A percentile compares a stretch with the other conserved stretches of the same genome.
phyloP scores from a whole-genome alignment of 2,888 invertebrate genomes.

The Mythimna impura region DNA sequence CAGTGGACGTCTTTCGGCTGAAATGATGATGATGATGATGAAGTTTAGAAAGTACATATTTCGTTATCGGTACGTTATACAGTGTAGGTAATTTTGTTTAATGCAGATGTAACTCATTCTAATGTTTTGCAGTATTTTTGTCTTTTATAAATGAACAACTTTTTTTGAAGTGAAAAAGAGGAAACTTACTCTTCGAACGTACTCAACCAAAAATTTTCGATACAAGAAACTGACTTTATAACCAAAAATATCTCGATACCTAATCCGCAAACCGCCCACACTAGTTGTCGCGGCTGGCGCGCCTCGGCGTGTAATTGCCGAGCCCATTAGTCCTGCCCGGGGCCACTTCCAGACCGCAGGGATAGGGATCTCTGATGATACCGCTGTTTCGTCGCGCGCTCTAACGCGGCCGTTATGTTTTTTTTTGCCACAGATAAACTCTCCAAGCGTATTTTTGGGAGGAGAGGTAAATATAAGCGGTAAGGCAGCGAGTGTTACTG shows the following conservation, averaged over 20 bases:
- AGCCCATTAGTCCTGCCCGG: conserved; percentile 78
- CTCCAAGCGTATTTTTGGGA: conserved; percentile 36
- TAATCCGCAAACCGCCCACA: conserved; percentile 19
- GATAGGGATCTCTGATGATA: conserved; percentile 75
- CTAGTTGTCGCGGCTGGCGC: conserved; percentile 55
- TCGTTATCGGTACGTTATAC: too few relatives aligned
- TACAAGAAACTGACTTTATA: background rate
- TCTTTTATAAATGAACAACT: background rate
- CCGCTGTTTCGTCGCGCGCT: conserved; percentile 61
- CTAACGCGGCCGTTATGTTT: conserved; percentile 49
- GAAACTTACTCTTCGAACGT: too few relatives aligned
- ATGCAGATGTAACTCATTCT: too few relatives aligned
- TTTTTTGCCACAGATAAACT: conserved; percentile 41
- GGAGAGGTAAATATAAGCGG: conserved; percentile 22
- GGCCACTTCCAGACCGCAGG: conserved; percentile 70
- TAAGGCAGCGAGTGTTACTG: conserved; percentile 9
- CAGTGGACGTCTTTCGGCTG: too few relatives aligned
- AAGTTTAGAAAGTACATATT: too few relatives aligned
- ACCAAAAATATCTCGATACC: conserved; percentile 12
- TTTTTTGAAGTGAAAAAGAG: too few relatives aligned
- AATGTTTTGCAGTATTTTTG: too few relatives aligned
- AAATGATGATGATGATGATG: too few relatives aligned
- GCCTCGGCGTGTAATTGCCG: conserved; percentile 77
- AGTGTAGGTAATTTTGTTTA: too few relatives aligned
- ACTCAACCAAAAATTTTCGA: background rate